A percentile compares a stretch with the other conserved stretches of the same genome.
These are phyloP conservation scores for Bombus ignitus DNA, from an alignment of 1,140 invertebrate species.

Conservation along the genomic window DNA sequence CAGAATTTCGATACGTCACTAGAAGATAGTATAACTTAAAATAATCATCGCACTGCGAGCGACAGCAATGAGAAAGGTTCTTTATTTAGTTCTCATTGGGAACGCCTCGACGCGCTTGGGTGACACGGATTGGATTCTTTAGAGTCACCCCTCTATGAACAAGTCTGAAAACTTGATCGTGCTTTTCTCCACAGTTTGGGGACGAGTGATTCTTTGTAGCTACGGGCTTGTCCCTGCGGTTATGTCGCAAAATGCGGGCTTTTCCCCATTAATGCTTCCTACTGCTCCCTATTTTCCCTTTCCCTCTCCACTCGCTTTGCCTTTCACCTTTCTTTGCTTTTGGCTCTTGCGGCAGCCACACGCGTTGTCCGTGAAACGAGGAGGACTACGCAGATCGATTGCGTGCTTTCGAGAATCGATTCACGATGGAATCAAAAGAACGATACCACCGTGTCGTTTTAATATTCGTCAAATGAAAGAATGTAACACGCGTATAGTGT, in stretches of 20 bases:
- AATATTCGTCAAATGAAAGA: slow-evolving; percentile 4
- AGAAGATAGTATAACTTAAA: background rate
- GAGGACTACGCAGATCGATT: slow-evolving; percentile 7
- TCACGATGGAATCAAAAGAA: slow-evolving; percentile 9
- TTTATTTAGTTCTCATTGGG: slow-evolving; percentile 22
- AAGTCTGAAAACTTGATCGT: slow-evolving; percentile 65
- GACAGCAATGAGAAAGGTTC: slow-evolving; percentile 18
- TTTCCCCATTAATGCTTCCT: slow-evolving; percentile 60
- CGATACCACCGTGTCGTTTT: slow-evolving; percentile 15
- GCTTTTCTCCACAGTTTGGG: slow-evolving; percentile 51
- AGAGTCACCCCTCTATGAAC: slow-evolving; percentile 47
- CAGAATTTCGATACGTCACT: background rate
- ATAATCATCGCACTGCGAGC: slow-evolving; percentile 7
- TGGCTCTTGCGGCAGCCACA: slow-evolving; percentile 23
- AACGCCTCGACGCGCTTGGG: slow-evolving; percentile 20
- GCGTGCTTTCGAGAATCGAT: slow-evolving; percentile 12
- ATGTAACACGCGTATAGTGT: background rate
- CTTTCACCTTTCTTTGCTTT: slow-evolving; percentile 1
- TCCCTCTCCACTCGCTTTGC: too few relatives aligned
- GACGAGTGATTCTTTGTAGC: slow-evolving; percentile 70
- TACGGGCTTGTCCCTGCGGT: slow-evolving; percentile 60
- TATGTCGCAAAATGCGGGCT: slow-evolving; percentile 66
- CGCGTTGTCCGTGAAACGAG: slow-evolving; percentile 47
- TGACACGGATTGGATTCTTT: slow-evolving; percentile 61
- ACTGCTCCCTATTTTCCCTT: slow-evolving; percentile 29